These are phyloP conservation scores for Orchestia grillus DNA, from an alignment of 1,140 invertebrate species.

Conservation along the genomic window DNA sequence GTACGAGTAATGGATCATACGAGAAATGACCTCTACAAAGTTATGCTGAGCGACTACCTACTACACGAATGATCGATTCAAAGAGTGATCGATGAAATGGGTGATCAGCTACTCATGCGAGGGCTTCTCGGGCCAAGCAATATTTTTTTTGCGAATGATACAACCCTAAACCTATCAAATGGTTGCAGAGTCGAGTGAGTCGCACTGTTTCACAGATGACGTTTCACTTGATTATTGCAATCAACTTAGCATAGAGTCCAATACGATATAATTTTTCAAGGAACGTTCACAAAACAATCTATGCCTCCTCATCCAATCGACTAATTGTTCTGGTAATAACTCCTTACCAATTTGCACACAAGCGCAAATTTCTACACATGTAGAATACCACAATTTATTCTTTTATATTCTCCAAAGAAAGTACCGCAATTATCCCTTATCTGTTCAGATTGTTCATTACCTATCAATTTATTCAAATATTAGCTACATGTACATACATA, in stretches of 20 bases:
- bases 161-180: no score
- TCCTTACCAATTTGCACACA: neutral
- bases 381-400: neutral
- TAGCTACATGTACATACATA: neutral
- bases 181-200: no score
- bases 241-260: neutral
- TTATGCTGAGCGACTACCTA: no score
- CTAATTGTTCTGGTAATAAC: neutral
- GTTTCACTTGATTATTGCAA: neutral
- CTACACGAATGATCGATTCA: no score
- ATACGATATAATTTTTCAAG: neutral
- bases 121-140: no score
- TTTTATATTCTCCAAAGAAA: neutral
- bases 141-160: no score
- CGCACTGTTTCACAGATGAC: neutral
- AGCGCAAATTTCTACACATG: no score
- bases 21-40: no score
- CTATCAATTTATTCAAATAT: neutral
- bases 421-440: neutral
- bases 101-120: no score
- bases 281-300: neutral
- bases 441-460: neutral
- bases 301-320: neutral
- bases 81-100: no score
- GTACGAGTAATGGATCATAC: no score